phyloP scores from a whole-genome alignment of 2,113 vertebrate genomes.

The Nestor notabilis region DNA sequence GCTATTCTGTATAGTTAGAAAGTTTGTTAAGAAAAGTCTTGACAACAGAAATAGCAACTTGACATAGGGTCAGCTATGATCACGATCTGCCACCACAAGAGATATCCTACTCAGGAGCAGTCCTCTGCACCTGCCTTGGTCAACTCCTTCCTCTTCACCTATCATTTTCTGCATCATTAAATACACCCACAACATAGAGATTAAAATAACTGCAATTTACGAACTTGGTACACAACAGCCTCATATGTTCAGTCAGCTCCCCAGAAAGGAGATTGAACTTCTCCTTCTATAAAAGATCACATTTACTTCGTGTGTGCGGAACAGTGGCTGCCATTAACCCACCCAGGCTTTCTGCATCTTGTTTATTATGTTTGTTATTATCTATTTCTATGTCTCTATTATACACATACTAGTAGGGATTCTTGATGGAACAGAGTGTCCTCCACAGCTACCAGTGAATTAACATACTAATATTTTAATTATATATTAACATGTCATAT shows the following conservation, averaged over 20 bases:
- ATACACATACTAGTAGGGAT: neutral
- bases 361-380: neutral
- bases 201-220: neutral
- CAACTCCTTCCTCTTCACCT: neutral
- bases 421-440: neutral
- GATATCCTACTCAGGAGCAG: neutral
- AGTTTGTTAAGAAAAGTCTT: neutral
- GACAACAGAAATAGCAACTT: neutral
- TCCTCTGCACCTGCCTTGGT: neutral
- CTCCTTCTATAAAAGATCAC: neutral
- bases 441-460: accelerated
- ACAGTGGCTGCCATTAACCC: neutral
- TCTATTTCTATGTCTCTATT: neutral
- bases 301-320: neutral
- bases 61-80: neutral
- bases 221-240: neutral
- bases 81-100: neutral
- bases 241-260: neutral
- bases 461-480: neutral
- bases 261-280: neutral
- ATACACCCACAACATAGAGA: neutral
- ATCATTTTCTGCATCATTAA: neutral
- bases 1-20: neutral
- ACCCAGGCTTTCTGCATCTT: neutral
- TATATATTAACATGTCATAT: neutral